Conservation (phyloP, 1,140 invertebrate genomes). For the Lerema accius region DNA sequence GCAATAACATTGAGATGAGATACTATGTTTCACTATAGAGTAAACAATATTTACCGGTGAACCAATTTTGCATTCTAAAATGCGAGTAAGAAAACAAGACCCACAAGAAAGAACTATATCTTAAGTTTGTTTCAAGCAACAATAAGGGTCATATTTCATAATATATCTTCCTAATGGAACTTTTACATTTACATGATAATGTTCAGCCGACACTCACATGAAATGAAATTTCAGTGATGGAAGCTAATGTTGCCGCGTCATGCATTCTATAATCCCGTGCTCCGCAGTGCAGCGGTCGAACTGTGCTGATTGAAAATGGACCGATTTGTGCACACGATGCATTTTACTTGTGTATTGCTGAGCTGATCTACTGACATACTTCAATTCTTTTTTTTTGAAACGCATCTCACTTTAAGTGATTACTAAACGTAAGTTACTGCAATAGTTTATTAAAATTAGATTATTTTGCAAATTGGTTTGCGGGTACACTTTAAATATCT, state of each 20-base stretch:
- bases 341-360: constrained; percentile 32
- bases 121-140: background rate
- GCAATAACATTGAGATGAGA: too few species aligned
- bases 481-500: too few species aligned
- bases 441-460: background rate
- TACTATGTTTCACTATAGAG: too few species aligned
- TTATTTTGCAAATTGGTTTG: too few species aligned
- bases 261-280: constrained; percentile 50
- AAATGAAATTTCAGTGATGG: constrained; percentile 42
- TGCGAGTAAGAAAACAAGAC: background rate
- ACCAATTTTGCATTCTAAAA: constrained; percentile 27
- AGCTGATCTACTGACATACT: constrained; percentile 6
- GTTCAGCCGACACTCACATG: constrained; percentile 27
- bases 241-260: constrained; percentile 51
- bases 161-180: constrained; percentile 4
- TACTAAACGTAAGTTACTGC: too few species aligned
- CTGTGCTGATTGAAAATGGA: constrained; percentile 62
- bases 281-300: constrained; percentile 23
- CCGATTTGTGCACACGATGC: constrained; percentile 51
- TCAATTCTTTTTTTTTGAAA: background rate
- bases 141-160: background rate
- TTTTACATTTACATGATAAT: constrained; percentile 37
- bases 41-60: too few species aligned
- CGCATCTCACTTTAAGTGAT: too few species aligned
- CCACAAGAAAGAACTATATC: background rate